phyloP scores from a whole-genome alignment of 2,797 vertebrate species.

The Macropodus opercularis region DNA sequence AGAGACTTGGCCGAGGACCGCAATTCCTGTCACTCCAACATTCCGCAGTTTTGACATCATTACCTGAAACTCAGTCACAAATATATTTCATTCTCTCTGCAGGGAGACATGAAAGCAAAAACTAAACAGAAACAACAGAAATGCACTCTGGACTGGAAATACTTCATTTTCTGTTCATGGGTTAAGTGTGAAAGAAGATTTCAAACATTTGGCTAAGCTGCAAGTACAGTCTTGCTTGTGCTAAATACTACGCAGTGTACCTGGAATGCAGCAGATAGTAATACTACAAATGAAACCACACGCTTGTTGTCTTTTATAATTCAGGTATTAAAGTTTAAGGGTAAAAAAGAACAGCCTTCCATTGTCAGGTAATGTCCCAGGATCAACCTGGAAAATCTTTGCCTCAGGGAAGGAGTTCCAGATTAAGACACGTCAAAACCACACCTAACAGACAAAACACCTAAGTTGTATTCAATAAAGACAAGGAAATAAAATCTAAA shows the following conservation, averaged over 20 bases:
- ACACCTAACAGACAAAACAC: neutral
- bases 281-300: too few species aligned
- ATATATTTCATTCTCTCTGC: slow-evolving; percentile 27
- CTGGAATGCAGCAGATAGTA: slow-evolving; percentile 68
- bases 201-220: slow-evolving; percentile 37
- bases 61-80: slow-evolving; percentile 64
- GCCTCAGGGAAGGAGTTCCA: slow-evolving; percentile 8
- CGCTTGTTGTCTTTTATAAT: slow-evolving; percentile 28
- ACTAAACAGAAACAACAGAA: slow-evolving; percentile 6
- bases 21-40: slow-evolving; percentile 62
- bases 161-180: slow-evolving; percentile 8
- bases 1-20: slow-evolving; percentile 36
- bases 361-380: neutral
- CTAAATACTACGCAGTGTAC: slow-evolving; percentile 31
- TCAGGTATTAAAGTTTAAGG: slow-evolving; percentile 5
- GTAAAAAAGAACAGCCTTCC: slow-evolving; percentile 9
- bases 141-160: neutral
- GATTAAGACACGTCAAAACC: slow-evolving; percentile 9
- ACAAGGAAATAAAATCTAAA: too few species aligned
- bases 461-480: too few species aligned
- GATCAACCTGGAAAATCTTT: slow-evolving; percentile 6
- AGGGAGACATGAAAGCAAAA: slow-evolving; percentile 14
- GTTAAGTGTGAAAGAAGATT: slow-evolving; percentile 21
- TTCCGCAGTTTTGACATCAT: slow-evolving; percentile 74
- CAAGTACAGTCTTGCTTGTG: slow-evolving; percentile 71